Evolutionary conservation across 2,888 invertebrate species (phyloP), one percentile per base, ranked within the genome.

Genomic region (Eretmocerus hayati): DNA sequence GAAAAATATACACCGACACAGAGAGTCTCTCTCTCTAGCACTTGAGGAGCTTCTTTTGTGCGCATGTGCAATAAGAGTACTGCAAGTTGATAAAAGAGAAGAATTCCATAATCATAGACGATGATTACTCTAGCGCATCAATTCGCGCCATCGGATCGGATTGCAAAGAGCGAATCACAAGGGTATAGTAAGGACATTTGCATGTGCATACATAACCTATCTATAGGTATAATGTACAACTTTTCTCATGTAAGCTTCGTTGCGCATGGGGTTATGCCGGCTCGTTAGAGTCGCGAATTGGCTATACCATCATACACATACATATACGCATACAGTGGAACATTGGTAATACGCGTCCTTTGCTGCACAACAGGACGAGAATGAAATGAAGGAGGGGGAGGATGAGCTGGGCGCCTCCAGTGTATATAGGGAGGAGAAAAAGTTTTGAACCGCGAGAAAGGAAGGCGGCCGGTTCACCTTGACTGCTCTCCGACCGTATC

Each of bases 391-490:
- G n/a, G n/a, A n/a, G n/a, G n/a, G n/a, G n/a, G n/a, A n/a, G n/a
- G n/a, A n/a, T n/a, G n/a, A n/a, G n/a, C n/a, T n/a, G n/a, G n/a
- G n/a, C n/a, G n/a, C n/a, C n/a, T n/a, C n/a, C n/a, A n/a, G n/a
- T n/a, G n/a, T n/a, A n/a, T n/a, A n/a, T n/a, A n/a, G 31, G 16
- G 16, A 21, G 40, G 37, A 55, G 48, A 54, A 53, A 58, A 54
- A 56, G 54, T 52, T 54, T 55, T 50, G 53, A 16, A 33, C n/a
- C n/a, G n/a, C 50, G 38, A 53, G 47, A 48, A 53, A 58, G 57
- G 61, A 60, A 59, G 64, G 13, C 19, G 30, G 64, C 69, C 57
- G 65, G 70, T 69, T 70, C 66, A 69, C 69, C 70, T 70, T 69
- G 70, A 68, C 62, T 62, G 64, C 62, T n/a, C 59, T 58, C 26